A percentile compares a stretch with the other conserved stretches of the same genome.
Evolutionary conservation across 2,113 vertebrate species (phyloP).

Genomic region (Clarias batrachus): DNA sequence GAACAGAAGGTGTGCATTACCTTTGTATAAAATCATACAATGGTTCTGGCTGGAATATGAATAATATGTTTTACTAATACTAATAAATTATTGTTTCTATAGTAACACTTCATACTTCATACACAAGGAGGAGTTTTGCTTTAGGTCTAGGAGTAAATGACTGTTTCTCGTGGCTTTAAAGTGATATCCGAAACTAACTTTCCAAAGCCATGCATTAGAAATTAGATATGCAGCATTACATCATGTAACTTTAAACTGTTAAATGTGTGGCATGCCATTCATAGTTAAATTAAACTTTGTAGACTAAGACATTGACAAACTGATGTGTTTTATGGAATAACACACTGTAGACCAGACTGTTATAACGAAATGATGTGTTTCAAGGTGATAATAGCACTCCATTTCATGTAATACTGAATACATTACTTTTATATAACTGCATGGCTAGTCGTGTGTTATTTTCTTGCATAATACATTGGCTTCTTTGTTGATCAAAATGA

Average conservation of each 20-base stretch:
- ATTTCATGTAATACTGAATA: not conserved
- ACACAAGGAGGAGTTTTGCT: not conserved
- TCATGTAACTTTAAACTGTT: not conserved
- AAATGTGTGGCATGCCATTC: not conserved
- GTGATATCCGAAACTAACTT: not conserved
- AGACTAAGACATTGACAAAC: not conserved
- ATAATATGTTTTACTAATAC: not conserved
- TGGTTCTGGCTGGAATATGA: not conserved
- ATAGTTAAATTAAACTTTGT: not conserved
- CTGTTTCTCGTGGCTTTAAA: not conserved
- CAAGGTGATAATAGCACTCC: not conserved
- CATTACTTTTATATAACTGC: not conserved
- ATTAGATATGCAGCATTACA: not conserved
- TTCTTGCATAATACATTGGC: not conserved
- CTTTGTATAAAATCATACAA: not conserved
- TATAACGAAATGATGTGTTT: not conserved
- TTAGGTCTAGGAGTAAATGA: not conserved
- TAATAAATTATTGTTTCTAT: not conserved
- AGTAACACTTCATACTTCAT: not conserved
- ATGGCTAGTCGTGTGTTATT: not conserved
- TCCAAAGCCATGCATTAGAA: not conserved
- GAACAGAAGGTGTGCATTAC: not conserved
- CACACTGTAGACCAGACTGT: not conserved
- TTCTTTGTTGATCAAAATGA: not conserved
- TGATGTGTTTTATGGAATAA: not conserved